Evolutionary conservation across 2,113 vertebrate genomes (phyloP).

Genomic region (Actenoides lindsayi): DNA sequence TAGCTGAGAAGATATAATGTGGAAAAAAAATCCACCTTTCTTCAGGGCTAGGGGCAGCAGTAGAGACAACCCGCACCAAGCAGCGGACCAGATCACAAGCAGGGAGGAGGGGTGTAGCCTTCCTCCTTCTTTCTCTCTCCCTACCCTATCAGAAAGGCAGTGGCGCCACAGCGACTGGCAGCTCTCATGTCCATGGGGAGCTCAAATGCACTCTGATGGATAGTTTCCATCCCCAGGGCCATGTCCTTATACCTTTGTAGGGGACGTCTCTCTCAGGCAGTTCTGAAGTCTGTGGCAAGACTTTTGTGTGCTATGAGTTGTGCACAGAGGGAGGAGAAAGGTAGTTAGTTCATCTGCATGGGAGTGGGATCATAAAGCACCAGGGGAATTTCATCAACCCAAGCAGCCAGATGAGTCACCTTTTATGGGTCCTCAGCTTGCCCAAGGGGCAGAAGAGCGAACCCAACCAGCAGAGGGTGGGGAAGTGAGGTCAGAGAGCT

Average conservation of each 20-base stretch:
- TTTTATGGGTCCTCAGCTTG: background rate
- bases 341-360: background rate
- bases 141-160: accelerated
- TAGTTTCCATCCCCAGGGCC: background rate
- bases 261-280: background rate
- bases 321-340: background rate
- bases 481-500: background rate
- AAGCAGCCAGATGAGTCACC: background rate
- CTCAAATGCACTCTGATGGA: background rate
- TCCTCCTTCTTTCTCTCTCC: background rate
- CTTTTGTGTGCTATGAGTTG: background rate
- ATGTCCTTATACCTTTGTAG: background rate
- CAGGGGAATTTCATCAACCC: background rate
- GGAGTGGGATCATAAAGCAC: background rate
- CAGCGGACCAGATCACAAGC: background rate
- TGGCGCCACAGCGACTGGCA: background rate
- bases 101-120: background rate
- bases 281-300: background rate
- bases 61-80: background rate
- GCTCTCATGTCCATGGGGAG: background rate
- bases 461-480: background rate
- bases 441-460: background rate
- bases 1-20: background rate
- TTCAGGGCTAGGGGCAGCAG: background rate
- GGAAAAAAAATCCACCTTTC: background rate